Evolutionary conservation across 1,140 invertebrate species (phyloP), one percentile per base, ranked within the genome.

Genomic region (Parapsyche elsis): DNA sequence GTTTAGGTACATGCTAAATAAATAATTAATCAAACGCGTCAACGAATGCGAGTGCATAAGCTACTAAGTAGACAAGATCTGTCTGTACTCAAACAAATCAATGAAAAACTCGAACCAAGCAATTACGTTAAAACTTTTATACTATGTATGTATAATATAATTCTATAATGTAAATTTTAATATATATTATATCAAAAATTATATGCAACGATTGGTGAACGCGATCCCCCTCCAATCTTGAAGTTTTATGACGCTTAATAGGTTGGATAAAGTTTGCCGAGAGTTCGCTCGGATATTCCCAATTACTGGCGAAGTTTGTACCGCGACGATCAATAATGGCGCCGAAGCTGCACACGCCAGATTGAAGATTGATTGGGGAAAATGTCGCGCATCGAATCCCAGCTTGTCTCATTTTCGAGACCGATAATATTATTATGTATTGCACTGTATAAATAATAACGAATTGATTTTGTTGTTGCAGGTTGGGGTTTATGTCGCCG

Each of bases 401-500:
- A 38, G 1, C 53, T 57, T 10, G 19, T 21, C 14, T 16, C 53
- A 45, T 71, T 26, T 45, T 71, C 12, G 9, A 26, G 45, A 9
- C 45, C n/a, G n/a, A n/a, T n/a, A n/a, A n/a, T n/a, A n/a, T n/a
- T n/a, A n/a, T n/a, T 67, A 19, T 67, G 5, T 67, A 4, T 67
- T 4, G 21, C 12, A 5, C 5, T 67, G 7, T 23, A 67, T n/a
- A n/a, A n/a, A n/a, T n/a, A n/a, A n/a, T n/a, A n/a, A n/a, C n/a
- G n/a, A 7, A 38, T 7, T 38, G 26, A 57, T 76, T 76, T 67
- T 38, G 16, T 16, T 84, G 81, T 92, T 92, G 0, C 90, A 96
- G 94, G 88, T 90, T 96, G 87, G 94, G 94, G 76, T 90, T 95
- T 81, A 95, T 95, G 88, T 94, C 94, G 21, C 94, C 92, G 86